Conservation (phyloP, 2,888 invertebrate genomes). For the Diaperis boleti region DNA sequence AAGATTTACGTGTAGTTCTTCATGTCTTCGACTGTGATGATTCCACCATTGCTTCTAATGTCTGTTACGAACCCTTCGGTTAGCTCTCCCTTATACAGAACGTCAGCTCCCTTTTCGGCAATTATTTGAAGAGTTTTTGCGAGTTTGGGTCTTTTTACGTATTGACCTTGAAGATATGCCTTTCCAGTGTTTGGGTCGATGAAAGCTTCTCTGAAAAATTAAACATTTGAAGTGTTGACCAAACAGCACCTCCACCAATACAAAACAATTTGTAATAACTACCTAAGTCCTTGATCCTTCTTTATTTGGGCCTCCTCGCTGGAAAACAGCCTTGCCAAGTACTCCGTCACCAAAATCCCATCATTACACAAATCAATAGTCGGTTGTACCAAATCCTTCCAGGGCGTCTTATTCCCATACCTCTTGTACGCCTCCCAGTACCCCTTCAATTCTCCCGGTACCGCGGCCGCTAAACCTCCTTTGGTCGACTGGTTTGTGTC, state of each 20-base stretch:
- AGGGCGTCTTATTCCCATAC: constrained; percentile 79
- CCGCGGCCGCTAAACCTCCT: constrained; percentile 83
- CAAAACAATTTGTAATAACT: neutral
- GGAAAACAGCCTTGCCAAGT: constrained; percentile 54
- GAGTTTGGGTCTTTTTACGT: constrained; percentile 43
- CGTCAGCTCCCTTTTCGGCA: constrained; percentile 68
- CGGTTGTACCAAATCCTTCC: constrained; percentile 84
- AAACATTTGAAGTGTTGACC: neutral
- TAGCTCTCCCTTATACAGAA: constrained; percentile 71
- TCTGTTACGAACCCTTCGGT: constrained; percentile 64
- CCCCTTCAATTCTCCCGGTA: constrained; percentile 92
- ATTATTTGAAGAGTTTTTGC: constrained; percentile 60
- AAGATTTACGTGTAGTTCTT: constrained; percentile 73
- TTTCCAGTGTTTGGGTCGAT: constrained; percentile 53
- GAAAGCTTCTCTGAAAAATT: constrained; percentile 51
- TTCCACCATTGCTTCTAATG: constrained; percentile 73
- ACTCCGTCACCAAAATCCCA: constrained; percentile 77
- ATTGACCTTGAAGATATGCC: constrained; percentile 50
- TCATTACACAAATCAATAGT: constrained; percentile 80
- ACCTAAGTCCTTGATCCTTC: constrained; percentile 52
- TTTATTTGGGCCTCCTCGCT: constrained; percentile 42
- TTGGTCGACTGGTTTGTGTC: constrained; percentile 45
- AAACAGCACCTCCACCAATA: no score
- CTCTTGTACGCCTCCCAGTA: constrained; percentile 81
- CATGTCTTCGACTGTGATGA: constrained; percentile 84